Conservation (phyloP, 2,888 invertebrate genomes). For the Alloscopus bannaensis region DNA sequence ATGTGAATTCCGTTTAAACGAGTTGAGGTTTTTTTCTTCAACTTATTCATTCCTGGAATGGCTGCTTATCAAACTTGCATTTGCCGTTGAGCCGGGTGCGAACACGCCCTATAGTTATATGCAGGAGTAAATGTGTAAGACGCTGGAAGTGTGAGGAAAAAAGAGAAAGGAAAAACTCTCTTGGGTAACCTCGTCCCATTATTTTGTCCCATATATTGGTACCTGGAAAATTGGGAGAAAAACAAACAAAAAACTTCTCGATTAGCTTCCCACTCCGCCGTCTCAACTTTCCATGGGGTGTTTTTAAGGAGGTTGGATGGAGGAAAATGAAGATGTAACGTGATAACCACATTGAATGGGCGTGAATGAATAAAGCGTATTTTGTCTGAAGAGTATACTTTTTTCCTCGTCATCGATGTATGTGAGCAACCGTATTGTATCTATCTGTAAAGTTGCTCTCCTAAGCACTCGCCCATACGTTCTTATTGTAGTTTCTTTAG, state of each 20-base stretch:
- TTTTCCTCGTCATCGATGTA: slow-evolving; percentile 2
- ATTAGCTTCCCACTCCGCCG: too few species aligned
- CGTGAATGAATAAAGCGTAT: slow-evolving; percentile 43
- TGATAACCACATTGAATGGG: slow-evolving; percentile 52
- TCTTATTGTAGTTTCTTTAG: slow-evolving; percentile 3
- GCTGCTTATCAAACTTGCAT: slow-evolving; percentile 6
- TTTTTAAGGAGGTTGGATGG: slow-evolving; percentile 5
- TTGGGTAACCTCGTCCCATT: slow-evolving; percentile 56
- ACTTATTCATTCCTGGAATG: neutral
- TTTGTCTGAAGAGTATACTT: too few species aligned
- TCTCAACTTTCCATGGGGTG: slow-evolving; percentile 36
- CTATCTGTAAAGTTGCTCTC: slow-evolving; percentile 18
- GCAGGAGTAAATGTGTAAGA: neutral
- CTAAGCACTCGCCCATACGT: too few species aligned
- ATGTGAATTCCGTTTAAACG: slow-evolving; percentile 57
- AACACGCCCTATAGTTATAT: neutral
- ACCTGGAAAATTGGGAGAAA: slow-evolving; percentile 58
- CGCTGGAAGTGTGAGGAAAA: too few species aligned
- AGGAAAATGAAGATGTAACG: slow-evolving; percentile 55
- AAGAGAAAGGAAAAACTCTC: slow-evolving; percentile 47
- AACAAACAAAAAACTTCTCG: slow-evolving; percentile 58
- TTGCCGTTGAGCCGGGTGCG: neutral
- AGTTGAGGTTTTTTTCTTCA: slow-evolving; percentile 24
- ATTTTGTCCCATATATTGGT: slow-evolving; percentile 52
- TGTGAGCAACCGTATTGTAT: neutral